phyloP scores from a whole-genome alignment of 64 coral and sea anemone genomes.

The Pocillopora damicornis region DNA sequence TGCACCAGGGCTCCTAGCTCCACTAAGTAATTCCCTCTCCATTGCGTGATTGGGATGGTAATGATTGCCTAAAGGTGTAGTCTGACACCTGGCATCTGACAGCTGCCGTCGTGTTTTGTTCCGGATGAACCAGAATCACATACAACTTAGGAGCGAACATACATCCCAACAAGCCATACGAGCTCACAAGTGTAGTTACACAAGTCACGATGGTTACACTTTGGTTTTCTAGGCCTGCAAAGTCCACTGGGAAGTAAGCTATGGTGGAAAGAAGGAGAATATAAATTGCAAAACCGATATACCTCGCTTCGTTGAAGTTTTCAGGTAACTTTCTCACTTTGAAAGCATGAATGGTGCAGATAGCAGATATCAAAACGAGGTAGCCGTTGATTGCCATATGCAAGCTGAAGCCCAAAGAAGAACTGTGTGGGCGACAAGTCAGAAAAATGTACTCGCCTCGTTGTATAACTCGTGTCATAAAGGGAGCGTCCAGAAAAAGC shows the following conservation, averaged over 20 bases:
- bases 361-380: slow-evolving; percentile 20
- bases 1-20: no score
- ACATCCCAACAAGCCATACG: slow-evolving; percentile 46
- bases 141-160: slow-evolving; percentile 47
- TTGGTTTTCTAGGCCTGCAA: slow-evolving; percentile 29
- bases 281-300: slow-evolving; percentile 60
- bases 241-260: slow-evolving; percentile 57
- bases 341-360: slow-evolving; percentile 40
- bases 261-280: slow-evolving; percentile 44
- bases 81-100: neutral
- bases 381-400: slow-evolving; percentile 34
- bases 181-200: slow-evolving; percentile 23
- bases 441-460: slow-evolving; percentile 28
- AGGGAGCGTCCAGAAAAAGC: slow-evolving; percentile 40
- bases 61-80: slow-evolving; percentile 12
- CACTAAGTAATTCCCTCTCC: neutral
- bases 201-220: slow-evolving; percentile 45
- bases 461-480: slow-evolving; percentile 20
- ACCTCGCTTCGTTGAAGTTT: slow-evolving; percentile 57
- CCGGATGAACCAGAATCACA: slow-evolving; percentile 38
- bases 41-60: neutral
- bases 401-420: neutral
- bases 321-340: slow-evolving; percentile 50
- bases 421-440: slow-evolving; percentile 9
- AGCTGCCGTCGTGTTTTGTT: slow-evolving; percentile 33